Evolutionary conservation across 2,888 invertebrate species (phyloP), one percentile per base, ranked within the genome.

Genomic region (Prosapia bicincta): DNA sequence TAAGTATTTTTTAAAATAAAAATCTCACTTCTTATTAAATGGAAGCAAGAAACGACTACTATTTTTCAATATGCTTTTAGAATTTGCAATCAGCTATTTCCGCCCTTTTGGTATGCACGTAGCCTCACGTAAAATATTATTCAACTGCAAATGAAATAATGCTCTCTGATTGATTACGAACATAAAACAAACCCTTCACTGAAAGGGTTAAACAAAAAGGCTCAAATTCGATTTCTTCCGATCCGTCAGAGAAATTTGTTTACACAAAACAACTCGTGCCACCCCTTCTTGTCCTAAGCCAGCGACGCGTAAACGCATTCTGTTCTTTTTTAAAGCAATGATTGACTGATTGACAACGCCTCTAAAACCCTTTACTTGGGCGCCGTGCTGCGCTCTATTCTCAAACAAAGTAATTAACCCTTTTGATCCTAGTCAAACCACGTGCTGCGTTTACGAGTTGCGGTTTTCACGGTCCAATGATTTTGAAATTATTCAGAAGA

Each of bases 391-490:
- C 54, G n/a, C 54, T 54, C 54, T 54, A 54, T 54, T 20, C 20
- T 54, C n/a, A 54, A 54, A 54, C 54, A 54, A 54, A 54, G 54
- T 54, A 54, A 54, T 54, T 54, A 54, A 54, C 54, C 54, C 54
- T 54, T 38, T 38, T 38, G 10, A 13, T 38, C 13, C 7, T 13
- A 9, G 10, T 13, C 2, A n/a, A 5, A 20, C 20, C 54, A 54
- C 54, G 54, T 54, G 54, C 54, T 54, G 54, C 2, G 54, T 54
- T 54, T 10, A 20, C 3, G 3, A 20, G 54, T 54, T 20, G 20
- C 54, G 20, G 13, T n/a, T 54, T 54, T 54, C 54, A 54, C 54
- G 54, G 20, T 54, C 20, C 3, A 9, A 54, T 9, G 54, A 9
- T 54, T 54, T 20, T 15, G 9, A 20, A 20, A 5, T n/a, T 54